phyloP scores from a whole-genome alignment of 2,797 vertebrate genomes.

The Sebastes nivosus region DNA sequence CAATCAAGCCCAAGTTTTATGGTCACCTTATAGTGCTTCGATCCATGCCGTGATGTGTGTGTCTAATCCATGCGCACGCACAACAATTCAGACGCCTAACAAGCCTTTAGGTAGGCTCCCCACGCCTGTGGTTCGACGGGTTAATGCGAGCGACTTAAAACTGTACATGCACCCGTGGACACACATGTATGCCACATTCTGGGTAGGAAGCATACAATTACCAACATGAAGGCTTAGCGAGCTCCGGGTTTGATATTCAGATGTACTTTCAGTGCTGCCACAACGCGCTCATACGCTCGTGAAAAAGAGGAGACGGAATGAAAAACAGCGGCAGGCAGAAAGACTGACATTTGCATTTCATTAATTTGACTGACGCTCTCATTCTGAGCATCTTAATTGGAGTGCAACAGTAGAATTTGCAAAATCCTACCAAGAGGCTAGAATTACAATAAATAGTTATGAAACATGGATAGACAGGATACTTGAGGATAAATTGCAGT shows the following conservation, averaged over 20 bases:
- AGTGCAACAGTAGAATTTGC: conserved; percentile 39
- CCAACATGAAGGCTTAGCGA: background rate
- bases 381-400: conserved; percentile 49
- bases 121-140: conserved; percentile 36
- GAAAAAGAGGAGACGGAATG: conserved; percentile 23
- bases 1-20: conserved; percentile 43
- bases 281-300: conserved; percentile 4
- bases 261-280: conserved; percentile 5
- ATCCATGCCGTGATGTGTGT: conserved; percentile 15
- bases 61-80: background rate
- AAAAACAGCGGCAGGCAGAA: conserved; percentile 29
- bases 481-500: conserved; percentile 8
- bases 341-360: conserved; percentile 63
- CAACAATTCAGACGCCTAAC: conserved; percentile 55
- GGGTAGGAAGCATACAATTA: conserved; percentile 40
- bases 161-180: conserved; percentile 31
- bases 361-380: conserved; percentile 52
- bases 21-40: conserved; percentile 15
- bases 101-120: conserved; percentile 21
- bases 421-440: conserved; percentile 20
- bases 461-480: conserved; percentile 12
- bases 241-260: conserved; percentile 31
- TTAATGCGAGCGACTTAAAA: conserved; percentile 55
- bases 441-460: conserved; percentile 29
- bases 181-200: conserved; percentile 8